These are phyloP conservation scores for Cetonia aurata DNA, from an alignment of 2,888 invertebrate species.

Conservation along the genomic window DNA sequence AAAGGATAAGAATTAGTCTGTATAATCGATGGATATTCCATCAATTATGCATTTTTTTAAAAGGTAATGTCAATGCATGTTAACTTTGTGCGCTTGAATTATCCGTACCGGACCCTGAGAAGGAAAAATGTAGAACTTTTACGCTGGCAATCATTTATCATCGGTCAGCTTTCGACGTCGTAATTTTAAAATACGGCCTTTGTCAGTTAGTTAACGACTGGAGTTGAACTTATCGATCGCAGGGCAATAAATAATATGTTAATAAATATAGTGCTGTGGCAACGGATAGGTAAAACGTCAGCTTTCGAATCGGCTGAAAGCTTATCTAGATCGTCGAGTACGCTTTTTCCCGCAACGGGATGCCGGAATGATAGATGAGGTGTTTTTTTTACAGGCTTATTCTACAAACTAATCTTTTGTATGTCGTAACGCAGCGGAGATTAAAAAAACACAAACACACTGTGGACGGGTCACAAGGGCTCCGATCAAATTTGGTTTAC, in stretches of 20 bases:
- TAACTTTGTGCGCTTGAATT: not conserved
- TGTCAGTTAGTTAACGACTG: slow-evolving; percentile 27
- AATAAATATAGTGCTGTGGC: slow-evolving; percentile 33
- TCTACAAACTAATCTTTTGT: slow-evolving; percentile 39
- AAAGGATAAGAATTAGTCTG: too few species aligned
- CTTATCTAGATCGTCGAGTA: slow-evolving; percentile 40
- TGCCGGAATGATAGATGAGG: slow-evolving; percentile 40
- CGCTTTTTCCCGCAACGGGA: slow-evolving; percentile 31
- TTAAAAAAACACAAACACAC: slow-evolving; percentile 29
- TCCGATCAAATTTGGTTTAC: slow-evolving; percentile 38
- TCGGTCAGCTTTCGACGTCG: slow-evolving; percentile 10
- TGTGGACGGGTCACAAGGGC: slow-evolving; percentile 19
- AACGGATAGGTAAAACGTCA: slow-evolving; percentile 31
- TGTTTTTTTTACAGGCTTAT: slow-evolving; percentile 21
- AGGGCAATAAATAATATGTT: slow-evolving; percentile 26
- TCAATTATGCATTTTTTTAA: too few species aligned
- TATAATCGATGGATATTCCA: too few species aligned
- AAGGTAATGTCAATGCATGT: too few species aligned
- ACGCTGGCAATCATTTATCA: slow-evolving; percentile 2
- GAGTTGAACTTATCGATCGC: slow-evolving; percentile 23
- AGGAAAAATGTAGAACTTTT: not conserved
- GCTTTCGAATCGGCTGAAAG: slow-evolving; percentile 35
- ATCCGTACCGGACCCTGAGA: not conserved
- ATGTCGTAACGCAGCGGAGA: slow-evolving; percentile 27
- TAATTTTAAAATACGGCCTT: slow-evolving; percentile 20